Base-by-base conservation (phyloP, 2,113 vertebrate genomes). In the Ptilorrhoa leucosticta region DNA sequence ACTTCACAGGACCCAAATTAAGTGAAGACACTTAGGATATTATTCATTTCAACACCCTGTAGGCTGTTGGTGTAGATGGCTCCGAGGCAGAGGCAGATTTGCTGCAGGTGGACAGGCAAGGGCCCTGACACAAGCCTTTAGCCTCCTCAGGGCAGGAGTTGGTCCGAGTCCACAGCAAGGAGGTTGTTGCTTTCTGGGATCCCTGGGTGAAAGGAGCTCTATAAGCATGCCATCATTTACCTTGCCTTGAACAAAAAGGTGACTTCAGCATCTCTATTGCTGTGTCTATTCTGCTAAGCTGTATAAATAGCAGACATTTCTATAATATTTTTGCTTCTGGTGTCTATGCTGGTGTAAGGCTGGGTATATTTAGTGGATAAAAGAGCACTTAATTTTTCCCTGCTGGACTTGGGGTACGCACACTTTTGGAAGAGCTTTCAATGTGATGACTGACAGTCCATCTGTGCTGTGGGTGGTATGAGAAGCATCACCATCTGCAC, bases 391-490 rank as follows among this genome's bases (percentile, higher is more conserved):
- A 57, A 64, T 85, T 94, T 75, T 87, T 80, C 84, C 63, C 58
- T 91, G 57, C 75, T 79, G 95, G 88, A 83, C 94, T 69, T 83
- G 61, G 50, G 89, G 48, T 75, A 75, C 75, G 76, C 91, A 81
- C 58, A 3, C 48, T 94, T 61, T 92, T 95, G 92, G 90, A 93
- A 96, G 48, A 51, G 35, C 61, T 93, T 87, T 82, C 93, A 61
- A 0, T 95, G 90, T 96, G 88, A 96, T 97, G 96, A 94, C 96
- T 97, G 94, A 96, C 93, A 92, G 90, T 92, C 96, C 96, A 96
- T 97, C 96, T 97, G 95, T 92, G 87, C 83, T 77, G 92, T 92
- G 90, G 96, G 96, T 94, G 93, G 83, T 83, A 84, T 45, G 88
- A 92, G 87, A 91, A 89, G 90, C 93, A 95, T 85, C 92, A 83